Conservation (phyloP, 2,888 invertebrate genomes). For the Teinopalpus imperialis region DNA sequence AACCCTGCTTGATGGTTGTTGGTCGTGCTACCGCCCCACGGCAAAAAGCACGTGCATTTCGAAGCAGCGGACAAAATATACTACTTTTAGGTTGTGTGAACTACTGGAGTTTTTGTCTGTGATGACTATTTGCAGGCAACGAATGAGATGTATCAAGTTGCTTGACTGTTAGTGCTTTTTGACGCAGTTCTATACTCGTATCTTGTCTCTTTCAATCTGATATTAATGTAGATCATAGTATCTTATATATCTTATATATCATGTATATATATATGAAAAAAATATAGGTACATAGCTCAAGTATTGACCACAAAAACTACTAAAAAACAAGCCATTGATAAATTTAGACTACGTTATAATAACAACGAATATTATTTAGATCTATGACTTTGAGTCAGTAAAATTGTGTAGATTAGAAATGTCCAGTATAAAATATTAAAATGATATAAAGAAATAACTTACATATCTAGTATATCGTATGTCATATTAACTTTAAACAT, state of each 20-base stretch:
- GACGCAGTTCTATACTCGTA: conserved; percentile 24
- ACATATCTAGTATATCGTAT: conserved; percentile 17
- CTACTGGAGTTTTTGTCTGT: not conserved
- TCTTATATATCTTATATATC: no score
- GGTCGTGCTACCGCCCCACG: conserved; percentile 64
- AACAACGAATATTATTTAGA: conserved; percentile 34
- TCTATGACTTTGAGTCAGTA: conserved; percentile 6
- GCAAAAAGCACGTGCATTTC: conserved; percentile 75
- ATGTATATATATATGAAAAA: conserved; percentile 25
- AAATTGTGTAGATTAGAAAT: not conserved
- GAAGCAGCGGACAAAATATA: conserved; percentile 67
- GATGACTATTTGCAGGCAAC: not conserved
- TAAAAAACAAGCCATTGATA: no score
- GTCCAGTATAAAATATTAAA: not conserved
- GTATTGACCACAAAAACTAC: conserved; percentile 14
- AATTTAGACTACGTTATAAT: no score
- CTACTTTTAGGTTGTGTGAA: conserved; percentile 54
- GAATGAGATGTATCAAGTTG: conserved; percentile 11
- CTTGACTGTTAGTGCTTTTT: conserved; percentile 26
- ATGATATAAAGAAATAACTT: not conserved
- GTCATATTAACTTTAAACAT: conserved; percentile 5
- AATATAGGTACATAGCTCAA: conserved; percentile 7
- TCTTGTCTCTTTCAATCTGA: not conserved
- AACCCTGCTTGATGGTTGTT: conserved; percentile 69
- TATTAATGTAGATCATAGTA: no score